These are phyloP conservation scores for Scaptomyza caliginosa DNA, from an alignment of 2,888 invertebrate genomes.

Conservation along the genomic window DNA sequence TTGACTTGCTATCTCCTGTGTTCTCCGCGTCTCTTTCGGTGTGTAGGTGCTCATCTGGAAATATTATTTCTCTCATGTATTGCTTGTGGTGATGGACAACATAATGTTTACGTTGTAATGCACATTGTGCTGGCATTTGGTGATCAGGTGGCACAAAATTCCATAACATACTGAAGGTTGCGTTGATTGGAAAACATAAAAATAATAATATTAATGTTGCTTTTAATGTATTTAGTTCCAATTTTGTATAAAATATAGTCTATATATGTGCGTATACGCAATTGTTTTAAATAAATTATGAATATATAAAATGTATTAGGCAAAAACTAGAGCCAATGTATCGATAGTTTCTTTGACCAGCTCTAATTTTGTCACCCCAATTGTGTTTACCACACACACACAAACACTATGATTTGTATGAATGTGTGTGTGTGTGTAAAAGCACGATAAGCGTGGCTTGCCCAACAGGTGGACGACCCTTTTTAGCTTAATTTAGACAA, in stretches of 20 bases:
- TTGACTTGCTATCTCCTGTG: conserved; percentile 18
- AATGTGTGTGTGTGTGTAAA: neutral
- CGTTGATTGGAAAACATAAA: neutral
- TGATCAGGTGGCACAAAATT: neutral
- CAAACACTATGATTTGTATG: neutral
- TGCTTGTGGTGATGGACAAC: conserved; percentile 36
- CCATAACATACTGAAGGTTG: neutral
- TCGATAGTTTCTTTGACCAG: neutral
- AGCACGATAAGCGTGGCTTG: conserved; percentile 35
- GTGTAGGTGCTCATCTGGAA: conserved; percentile 25
- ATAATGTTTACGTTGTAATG: conserved; percentile 72
- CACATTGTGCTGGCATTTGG: conserved; percentile 54
- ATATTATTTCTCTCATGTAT: conserved; percentile 4
- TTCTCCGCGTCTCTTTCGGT: neutral
- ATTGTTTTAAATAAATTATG: too few species aligned
- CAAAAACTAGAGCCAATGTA: too few species aligned
- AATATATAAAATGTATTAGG: too few species aligned
- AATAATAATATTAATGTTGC: neutral
- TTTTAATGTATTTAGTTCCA: too few species aligned
- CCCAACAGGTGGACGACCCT: conserved; percentile 68
- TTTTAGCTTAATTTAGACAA: conserved; percentile 38
- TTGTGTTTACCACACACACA: neutral
- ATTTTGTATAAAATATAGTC: too few species aligned
- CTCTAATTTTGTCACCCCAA: conserved; percentile 5
- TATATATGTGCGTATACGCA: neutral